phyloP scores from a whole-genome alignment of 2,888 invertebrate species.

The Mythimna impura region DNA sequence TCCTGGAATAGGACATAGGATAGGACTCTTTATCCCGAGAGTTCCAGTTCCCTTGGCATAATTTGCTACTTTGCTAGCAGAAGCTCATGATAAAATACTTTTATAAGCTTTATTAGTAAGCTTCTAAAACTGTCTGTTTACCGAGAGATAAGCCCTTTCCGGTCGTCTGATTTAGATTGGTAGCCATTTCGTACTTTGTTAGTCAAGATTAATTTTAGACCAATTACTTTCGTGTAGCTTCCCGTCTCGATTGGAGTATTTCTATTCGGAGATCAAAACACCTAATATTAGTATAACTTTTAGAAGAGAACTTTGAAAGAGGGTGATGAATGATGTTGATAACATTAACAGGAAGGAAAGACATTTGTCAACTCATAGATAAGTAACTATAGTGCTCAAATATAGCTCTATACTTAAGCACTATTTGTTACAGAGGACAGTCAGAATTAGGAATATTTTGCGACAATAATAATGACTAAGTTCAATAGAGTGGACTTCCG shows the following conservation, averaged over 20 bases:
- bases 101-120: neutral
- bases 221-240: conserved; percentile 1
- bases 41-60: too few relatives aligned
- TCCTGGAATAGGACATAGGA: too few relatives aligned
- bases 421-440: too few relatives aligned
- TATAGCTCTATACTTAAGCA: too few relatives aligned
- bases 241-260: neutral
- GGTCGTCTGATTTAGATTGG: neutral
- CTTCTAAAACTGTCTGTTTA: neutral
- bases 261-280: conserved; percentile 2
- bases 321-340: neutral
- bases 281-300: neutral
- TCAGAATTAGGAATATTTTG: too few relatives aligned
- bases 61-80: too few relatives aligned
- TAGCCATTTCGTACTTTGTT: neutral
- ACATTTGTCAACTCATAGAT: too few relatives aligned
- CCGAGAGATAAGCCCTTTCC: neutral
- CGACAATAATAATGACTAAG: too few relatives aligned
- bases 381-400: too few relatives aligned
- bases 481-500: too few relatives aligned
- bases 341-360: too few relatives aligned
- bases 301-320: neutral
- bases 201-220: conserved; percentile 31
- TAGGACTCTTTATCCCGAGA: too few relatives aligned
- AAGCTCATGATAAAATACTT: neutral